Percentiles rank a stretch among this genome's conserved stretches.
Conservation (phyloP, 2,113 vertebrate species). For the Cairina moschata region DNA sequence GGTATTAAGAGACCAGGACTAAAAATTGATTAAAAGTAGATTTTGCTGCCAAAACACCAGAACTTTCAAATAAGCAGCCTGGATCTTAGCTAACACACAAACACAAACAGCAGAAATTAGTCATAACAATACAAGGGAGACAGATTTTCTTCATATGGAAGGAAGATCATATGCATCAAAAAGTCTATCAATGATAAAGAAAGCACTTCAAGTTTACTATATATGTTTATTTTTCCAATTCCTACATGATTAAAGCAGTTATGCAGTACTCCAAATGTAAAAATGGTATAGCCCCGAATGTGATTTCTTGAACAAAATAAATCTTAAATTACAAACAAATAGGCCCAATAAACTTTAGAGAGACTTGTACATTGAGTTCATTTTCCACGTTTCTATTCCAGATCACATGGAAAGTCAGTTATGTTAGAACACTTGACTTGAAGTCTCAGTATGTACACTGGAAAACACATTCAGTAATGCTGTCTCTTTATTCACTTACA, state of each 20-base stretch:
- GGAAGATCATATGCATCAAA: neutral
- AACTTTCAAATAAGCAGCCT: neutral
- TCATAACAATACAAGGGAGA: neutral
- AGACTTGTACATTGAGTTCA: neutral
- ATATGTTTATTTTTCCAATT: slow-evolving; percentile 25
- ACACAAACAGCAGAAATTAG: neutral
- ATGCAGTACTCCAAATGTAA: neutral
- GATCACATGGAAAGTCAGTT: neutral
- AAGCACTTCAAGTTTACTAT: neutral
- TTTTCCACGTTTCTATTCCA: neutral
- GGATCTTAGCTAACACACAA: neutral
- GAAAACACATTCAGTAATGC: neutral
- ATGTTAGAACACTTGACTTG: neutral
- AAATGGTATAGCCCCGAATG: neutral
- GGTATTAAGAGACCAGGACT: neutral
- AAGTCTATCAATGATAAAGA: neutral
- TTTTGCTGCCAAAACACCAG: neutral
- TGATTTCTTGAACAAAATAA: neutral
- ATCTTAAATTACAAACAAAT: neutral
- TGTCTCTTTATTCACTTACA: neutral
- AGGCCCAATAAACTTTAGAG: neutral
- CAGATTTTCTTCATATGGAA: neutral
- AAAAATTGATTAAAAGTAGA: neutral
- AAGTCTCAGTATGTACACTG: neutral
- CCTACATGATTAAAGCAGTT: slow-evolving; percentile 28